Base-by-base conservation (phyloP, 1,140 invertebrate genomes). In the Sycobia sp. region DNA sequence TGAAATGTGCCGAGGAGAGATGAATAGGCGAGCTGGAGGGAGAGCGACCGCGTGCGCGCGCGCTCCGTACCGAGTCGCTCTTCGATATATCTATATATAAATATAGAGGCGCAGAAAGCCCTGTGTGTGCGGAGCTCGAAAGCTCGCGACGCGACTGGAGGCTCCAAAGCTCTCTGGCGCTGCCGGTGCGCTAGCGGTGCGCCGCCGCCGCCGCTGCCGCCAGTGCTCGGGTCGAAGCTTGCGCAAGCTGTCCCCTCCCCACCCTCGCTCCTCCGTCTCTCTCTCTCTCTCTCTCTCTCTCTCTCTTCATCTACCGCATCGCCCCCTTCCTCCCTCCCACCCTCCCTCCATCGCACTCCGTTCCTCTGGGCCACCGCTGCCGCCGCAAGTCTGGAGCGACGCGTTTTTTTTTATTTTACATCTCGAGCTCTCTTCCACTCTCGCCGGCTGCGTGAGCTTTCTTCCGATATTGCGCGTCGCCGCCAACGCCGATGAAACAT, bases 131-230 rank as follows among this genome's bases (percentile, higher is more conserved):
- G n/a, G n/a, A n/a, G n/a, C n/a, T n/a, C 65, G 66, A 49, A 49
- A 32, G 14, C 47, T 49, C 32, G 47, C 27, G 47, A 32, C 27
- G n/a, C n/a, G 64, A 67, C 64, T 69, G 65, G 62, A 68, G 60
- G 69, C 49, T 60, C 61, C 67, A 67, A 70, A 70, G 63, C 58
- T 69, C 53, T 60, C 65, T 59, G 47, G 23, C 36, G 49, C 49
- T 41, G 61, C 54, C 49, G 55, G 34, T 54, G 29, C 36, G n/a
- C n/a, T n/a, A n/a, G n/a, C n/a, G n/a, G n/a, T n/a, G n/a, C 29
- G 29, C 29, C 29, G 29, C 29, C 29, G 29, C 29, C 29, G 29
- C 29, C 29, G 29, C 29, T 11, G 29, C 29, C 29, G 29, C 29
- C 29, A 11, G 5, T 32, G 29, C 29, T 4, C 29, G 5, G 29